Evolutionary conservation across 2,113 vertebrate species (phyloP), one percentile per base, ranked within the genome.

Genomic region (Embiotoca jacksoni): DNA sequence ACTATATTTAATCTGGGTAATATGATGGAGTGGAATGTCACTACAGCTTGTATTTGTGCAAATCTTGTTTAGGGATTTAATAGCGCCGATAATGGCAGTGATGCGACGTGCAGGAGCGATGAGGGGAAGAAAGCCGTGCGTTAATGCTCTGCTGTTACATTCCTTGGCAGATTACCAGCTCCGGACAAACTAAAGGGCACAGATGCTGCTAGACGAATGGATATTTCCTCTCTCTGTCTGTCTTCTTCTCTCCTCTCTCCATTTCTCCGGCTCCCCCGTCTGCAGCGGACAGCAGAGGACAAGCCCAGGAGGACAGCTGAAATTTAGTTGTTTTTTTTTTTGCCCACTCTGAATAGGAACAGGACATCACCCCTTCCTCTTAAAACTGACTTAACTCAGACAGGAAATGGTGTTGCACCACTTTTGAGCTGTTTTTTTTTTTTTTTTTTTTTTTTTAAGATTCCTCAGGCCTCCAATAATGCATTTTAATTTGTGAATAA

Each of bases 101-200:
- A 84, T 89, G 80, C 49, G 46, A 84, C 69, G 66, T 83, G 49
- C 75, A 69, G 54, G 50, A 76, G 74, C 52, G 62, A 63, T 75
- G 82, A 72, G 59, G 68, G 60, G 73, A 79, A 57, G 78, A 73
- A 80, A 68, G 63, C 70, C 54, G 54, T 62, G 79, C 75, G 68
- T 85, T 92, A 91, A 92, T 87, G 69, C 66, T 88, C 85, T 70
- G 72, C 81, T 89, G 82, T 85, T 89, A 65, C 81, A 52, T 92
- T 80, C 88, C 80, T 94, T 94, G 88, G 89, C 94, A 95, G 95
- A 95, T 94, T 95, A 95, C 91, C 94, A 95, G 78, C 92, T 95
- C 70, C 91, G 95, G 94, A 95, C 95, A 78, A 95, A 93, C 92
- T 95, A 92, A 91, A 91, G 84, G 91, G 89, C 89, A 72, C 79